These are phyloP conservation scores for Empis stercorea DNA, from an alignment of 2,888 invertebrate genomes.

Conservation along the genomic window DNA sequence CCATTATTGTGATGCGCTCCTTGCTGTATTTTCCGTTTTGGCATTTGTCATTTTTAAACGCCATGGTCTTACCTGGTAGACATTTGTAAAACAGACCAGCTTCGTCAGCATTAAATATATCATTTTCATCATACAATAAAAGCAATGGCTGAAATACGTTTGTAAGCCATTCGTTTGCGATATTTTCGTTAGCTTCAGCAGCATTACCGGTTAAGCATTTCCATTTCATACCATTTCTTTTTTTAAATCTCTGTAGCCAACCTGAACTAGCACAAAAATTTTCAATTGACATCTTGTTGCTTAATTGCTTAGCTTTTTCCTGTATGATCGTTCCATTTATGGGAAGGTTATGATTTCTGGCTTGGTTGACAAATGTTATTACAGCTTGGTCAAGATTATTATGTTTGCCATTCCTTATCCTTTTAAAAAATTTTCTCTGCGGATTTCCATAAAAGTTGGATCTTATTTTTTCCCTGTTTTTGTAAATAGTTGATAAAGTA, in stretches of 20 bases:
- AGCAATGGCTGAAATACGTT: slow-evolving; percentile 16
- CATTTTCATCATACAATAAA: slow-evolving; percentile 17
- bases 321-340: background rate
- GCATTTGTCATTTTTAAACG: slow-evolving; percentile 22
- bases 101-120: slow-evolving; percentile 12
- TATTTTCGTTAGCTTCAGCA: slow-evolving; percentile 1
- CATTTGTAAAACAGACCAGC: slow-evolving; percentile 21
- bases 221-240: slow-evolving; percentile 2
- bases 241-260: slow-evolving; percentile 15
- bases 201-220: background rate
- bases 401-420: background rate
- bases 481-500: background rate
- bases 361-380: background rate
- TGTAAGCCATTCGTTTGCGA: slow-evolving; percentile 8
- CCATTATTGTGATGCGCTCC: slow-evolving; percentile 22
- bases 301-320: background rate
- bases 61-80: slow-evolving; percentile 19
- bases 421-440: background rate
- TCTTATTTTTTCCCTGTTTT: background rate
- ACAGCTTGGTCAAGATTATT: background rate
- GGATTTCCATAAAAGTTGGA: background rate
- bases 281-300: background rate
- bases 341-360: background rate
- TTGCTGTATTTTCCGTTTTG: slow-evolving; percentile 21
- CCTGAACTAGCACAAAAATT: slow-evolving; percentile 12